Evolutionary conservation across 1,140 invertebrate genomes (phyloP), one percentile per base, ranked within the genome.

Genomic region (Ectropis grisescens): DNA sequence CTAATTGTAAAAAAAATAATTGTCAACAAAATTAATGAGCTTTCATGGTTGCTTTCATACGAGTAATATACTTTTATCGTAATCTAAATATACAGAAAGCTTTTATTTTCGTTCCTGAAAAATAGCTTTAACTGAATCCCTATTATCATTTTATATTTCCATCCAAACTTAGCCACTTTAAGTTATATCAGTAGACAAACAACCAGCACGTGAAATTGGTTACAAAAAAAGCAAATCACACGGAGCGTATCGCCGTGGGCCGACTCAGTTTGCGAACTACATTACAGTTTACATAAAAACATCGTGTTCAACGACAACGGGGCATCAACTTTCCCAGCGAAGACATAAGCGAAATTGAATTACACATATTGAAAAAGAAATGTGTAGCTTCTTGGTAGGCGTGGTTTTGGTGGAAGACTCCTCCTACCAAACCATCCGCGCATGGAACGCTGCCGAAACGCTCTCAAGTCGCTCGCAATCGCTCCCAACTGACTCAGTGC

Each of bases 311-410:
- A 78, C 68, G 75, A 78, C 72, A 80, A 75, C 70, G 62, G 67
- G 61, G 70, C 70, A 78, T 81, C 76, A 81, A 78, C 69, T 81
- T 78, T 72, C 72, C 72, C 72, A 74, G 76, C 76, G 69, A 81
- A 81, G 76, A 81, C 76, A 81, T 81, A 81, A 81, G 70, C 69
- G 67, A 81, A 81, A 81, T 81, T 81, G 76, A 81, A 81, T 81
- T 81, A 81, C 76, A 81, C 70, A 78, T 81, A 81, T 81, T 78
- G 76, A 81, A 78, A 78, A 81, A 81, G 76, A 78, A 81, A 80
- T 75, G 72, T 81, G 72, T 74, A 78, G 72, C 72, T 75, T 52
- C 76, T 81, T 76, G 58, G 72, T 78, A 71, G 76, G 76, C 76
- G 76, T 74, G 72, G 72, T 70, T 76, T 47, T 69, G 29, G 39